Base-by-base conservation (phyloP, 2,888 invertebrate species). In the Fragum fragum region DNA sequence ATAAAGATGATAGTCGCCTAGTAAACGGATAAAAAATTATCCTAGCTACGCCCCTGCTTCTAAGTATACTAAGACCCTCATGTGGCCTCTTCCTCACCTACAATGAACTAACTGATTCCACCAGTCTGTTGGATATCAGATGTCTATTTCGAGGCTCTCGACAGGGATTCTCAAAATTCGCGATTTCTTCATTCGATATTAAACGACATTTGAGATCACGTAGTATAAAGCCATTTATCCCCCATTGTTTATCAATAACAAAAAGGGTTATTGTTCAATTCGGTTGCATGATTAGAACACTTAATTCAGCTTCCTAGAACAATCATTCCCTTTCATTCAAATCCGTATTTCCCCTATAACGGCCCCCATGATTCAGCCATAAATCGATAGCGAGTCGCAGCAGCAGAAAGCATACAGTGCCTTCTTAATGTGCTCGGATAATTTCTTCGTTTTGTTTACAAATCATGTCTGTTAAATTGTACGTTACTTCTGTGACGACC, bases 401-500 rank as follows among this genome's bases (percentile, higher is more conserved):
- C 70, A 29, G 70, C 70, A 42, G 70, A 70, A 52, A 70, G 11
- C 52, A 53, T 28, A 53, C 70, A 52, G 52, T 66, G 66, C 26
- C 66, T 66, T 18, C 28, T 57, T 5, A 26, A 57, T 57, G 57
- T 57, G 9, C 57, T 28, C 47, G 47, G 47, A n/a, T 18, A 47
- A 18, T 47, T 47, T 47, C 14, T 47, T 47, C 47, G 47, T 57
- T 57, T 23, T 57, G 57, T 57, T 23, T 23, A 57, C 57, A 57
- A 47, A 47, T 47, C 47, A 47, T 47, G 47, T 47, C 47, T 47
- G 16, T 47, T 14, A 85, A 76, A 76, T 53, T 85, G 39, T 85
- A 85, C 55, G 68, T 71, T 39, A 85, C 85, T 6, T 79, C 85
- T 16, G 79, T 85, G 72, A 85, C 85, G 26, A 85, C 85, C 9